Evolutionary conservation across 2,113 vertebrate species (phyloP).

Genomic region (Heloderma charlesbogerti): DNA sequence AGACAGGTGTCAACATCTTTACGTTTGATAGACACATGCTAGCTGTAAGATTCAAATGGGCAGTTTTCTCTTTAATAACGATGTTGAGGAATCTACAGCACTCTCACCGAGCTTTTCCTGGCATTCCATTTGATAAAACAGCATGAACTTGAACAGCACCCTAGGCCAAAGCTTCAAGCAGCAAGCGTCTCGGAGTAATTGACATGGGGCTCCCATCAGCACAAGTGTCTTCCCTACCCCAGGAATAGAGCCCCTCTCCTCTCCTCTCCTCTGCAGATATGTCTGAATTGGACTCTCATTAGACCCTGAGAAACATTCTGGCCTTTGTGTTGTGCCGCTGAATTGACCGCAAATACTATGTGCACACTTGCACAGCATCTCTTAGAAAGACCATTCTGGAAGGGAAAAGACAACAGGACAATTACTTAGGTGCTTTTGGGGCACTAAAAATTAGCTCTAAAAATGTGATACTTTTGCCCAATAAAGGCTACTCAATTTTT

Average conservation of each 20-base stretch:
- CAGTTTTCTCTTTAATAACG: background rate
- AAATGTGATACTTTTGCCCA: constrained; percentile 64
- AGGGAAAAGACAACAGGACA: constrained; percentile 53
- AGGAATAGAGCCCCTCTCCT: background rate
- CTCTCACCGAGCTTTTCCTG: background rate
- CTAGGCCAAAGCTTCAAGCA: background rate
- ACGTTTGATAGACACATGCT: background rate
- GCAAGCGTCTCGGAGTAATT: constrained; percentile 38
- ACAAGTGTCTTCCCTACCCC: constrained; percentile 26
- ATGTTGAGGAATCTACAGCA: background rate
- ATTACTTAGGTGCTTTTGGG: constrained; percentile 39
- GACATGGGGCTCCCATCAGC: constrained; percentile 50
- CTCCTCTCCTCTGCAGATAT: background rate
- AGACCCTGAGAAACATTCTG: background rate
- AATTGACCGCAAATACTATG: constrained; percentile 29
- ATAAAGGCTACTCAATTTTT: constrained; percentile 50
- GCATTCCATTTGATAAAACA: background rate
- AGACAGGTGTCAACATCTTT: background rate
- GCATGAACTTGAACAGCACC: background rate
- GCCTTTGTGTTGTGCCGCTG: constrained; percentile 52
- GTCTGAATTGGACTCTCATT: constrained; percentile 53
- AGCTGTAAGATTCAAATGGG: background rate
- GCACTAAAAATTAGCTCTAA: constrained; percentile 29
- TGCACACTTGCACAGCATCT: constrained; percentile 65
- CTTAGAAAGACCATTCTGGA: constrained; percentile 53